phyloP scores from a whole-genome alignment of 1,140 invertebrate species.

The Doryteuthis pealeii region DNA sequence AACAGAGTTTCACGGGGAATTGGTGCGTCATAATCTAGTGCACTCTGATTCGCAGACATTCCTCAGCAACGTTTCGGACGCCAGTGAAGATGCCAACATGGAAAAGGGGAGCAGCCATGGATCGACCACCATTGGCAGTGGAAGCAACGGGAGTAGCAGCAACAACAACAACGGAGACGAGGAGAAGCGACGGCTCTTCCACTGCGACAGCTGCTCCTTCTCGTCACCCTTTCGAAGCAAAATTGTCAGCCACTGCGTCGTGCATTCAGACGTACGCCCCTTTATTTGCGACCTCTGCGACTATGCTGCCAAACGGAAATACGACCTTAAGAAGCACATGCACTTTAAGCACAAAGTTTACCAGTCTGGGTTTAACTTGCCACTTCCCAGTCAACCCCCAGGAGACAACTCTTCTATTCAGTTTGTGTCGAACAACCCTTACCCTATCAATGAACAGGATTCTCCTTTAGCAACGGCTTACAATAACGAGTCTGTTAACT shows the following conservation, averaged over 20 bases:
- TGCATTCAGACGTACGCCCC: conserved; percentile 34
- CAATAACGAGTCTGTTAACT: background rate
- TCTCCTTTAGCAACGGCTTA: background rate
- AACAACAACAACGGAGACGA: background rate
- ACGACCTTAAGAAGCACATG: conserved; percentile 37
- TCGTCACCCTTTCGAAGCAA: conserved; percentile 31
- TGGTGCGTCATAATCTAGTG: conserved; percentile 33
- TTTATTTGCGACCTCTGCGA: conserved; percentile 35
- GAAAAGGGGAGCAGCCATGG: background rate
- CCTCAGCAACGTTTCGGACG: conserved; percentile 30
- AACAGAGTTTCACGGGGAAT: conserved; percentile 26
- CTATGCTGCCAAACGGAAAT: conserved; percentile 37
- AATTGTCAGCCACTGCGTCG: conserved; percentile 34
- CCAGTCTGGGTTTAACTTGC: background rate
- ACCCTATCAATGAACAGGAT: background rate
- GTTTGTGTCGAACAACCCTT: background rate
- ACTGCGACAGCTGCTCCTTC: conserved; percentile 33
- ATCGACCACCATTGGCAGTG: background rate
- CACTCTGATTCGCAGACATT: conserved; percentile 33
- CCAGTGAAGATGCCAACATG: background rate
- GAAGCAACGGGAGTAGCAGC: background rate
- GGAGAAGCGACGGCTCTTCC: conserved; percentile 18
- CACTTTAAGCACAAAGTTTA: conserved; percentile 28
- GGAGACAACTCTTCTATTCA: background rate
- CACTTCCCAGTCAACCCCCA: background rate